Conservation (phyloP, 2,113 vertebrate species). For the Benitochromis conjunctus region DNA sequence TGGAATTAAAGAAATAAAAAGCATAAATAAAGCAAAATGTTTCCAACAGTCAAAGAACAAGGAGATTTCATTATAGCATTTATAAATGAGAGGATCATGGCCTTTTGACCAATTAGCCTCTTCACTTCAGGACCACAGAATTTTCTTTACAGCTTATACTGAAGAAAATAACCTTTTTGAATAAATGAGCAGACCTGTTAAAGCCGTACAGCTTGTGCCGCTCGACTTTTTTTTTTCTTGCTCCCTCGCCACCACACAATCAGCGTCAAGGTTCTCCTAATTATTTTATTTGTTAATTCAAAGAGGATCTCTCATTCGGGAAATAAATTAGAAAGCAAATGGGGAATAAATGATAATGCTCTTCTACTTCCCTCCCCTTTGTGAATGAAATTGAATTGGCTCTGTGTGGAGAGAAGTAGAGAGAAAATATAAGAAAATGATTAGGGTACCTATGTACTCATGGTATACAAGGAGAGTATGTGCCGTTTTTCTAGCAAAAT, state of each 20-base stretch:
- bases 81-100: not conserved
- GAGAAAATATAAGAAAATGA: not conserved
- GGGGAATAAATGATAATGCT: not conserved
- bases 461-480: not conserved
- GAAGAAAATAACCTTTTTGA: constrained; percentile 3
- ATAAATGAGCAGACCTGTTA: constrained; percentile 15
- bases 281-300: constrained; percentile 33
- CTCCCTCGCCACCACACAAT: not conserved
- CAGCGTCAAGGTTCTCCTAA: constrained; percentile 22
- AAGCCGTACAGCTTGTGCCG: not conserved
- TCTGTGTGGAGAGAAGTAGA: not conserved
- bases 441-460: not conserved
- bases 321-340: constrained; percentile 29
- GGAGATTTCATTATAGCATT: not conserved
- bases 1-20: not conserved
- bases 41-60: not conserved
- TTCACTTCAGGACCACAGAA: not conserved
- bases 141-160: not conserved
- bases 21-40: constrained; percentile 17
- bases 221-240: not conserved
- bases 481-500: not conserved
- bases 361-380: not conserved
- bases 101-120: constrained; percentile 44
- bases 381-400: constrained; percentile 4
- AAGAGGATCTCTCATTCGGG: constrained; percentile 6